These are phyloP conservation scores for Drosophila lowei DNA, from an alignment of 1,140 invertebrate species.

Conservation along the genomic window DNA sequence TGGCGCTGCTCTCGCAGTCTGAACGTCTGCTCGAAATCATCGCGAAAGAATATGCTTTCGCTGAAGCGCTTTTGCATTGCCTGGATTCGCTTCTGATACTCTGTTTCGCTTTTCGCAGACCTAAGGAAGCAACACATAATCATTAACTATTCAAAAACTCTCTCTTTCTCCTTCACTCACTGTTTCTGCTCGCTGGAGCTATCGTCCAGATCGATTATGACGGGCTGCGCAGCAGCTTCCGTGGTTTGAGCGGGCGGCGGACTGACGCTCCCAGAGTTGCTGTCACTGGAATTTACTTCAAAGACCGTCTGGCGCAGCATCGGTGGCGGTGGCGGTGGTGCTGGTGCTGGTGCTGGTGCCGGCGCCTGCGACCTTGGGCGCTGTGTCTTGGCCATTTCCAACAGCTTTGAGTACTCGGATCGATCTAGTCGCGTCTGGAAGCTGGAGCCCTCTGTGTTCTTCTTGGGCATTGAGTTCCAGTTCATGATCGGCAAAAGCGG, in stretches of 20 bases:
- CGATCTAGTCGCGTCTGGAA: no score
- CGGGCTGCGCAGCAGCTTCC: no score
- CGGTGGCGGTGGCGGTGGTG: slow-evolving; percentile 2
- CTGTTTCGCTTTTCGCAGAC: no score
- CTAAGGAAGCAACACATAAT: no score
- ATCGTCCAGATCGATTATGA: no score
- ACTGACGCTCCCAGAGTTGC: no score
- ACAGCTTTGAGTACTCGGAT: slow-evolving; percentile 8
- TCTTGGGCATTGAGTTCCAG: not conserved
- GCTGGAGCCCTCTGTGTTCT: not conserved
- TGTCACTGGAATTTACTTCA: no score
- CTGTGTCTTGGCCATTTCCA: not conserved
- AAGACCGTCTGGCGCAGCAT: not conserved
- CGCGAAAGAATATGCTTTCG: slow-evolving; percentile 26
- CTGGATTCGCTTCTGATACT: slow-evolving; percentile 1
- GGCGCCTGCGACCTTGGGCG: no score
- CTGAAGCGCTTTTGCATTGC: slow-evolving; percentile 33
- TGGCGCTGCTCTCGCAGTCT: not conserved
- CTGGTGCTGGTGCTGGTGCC: not conserved
- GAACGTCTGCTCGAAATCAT: slow-evolving; percentile 21
- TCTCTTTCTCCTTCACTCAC: no score
- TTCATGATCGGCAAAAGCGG: not conserved
- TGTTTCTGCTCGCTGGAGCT: no score
- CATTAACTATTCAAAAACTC: no score
- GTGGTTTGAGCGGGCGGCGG: no score